Conservation (phyloP, 2,888 invertebrate species). For the Arctia plantaginis region DNA sequence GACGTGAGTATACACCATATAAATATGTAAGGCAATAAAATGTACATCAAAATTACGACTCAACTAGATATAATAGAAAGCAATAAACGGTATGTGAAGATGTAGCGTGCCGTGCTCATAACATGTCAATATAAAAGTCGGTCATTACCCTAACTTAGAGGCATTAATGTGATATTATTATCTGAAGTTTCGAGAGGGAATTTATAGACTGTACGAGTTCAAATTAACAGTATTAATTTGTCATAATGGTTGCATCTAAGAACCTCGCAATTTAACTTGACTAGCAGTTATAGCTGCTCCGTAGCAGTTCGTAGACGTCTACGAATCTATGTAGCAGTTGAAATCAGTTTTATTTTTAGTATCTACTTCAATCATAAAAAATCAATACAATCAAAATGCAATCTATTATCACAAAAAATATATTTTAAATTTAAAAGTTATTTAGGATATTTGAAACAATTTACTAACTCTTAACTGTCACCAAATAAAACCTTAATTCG, state of each 20-base stretch:
- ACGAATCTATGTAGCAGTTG: neutral
- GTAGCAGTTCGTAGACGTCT: constrained; percentile 6
- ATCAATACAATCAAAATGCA: neutral
- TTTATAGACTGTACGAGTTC: neutral
- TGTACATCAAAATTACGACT: neutral
- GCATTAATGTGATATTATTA: neutral
- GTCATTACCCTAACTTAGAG: neutral
- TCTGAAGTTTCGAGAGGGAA: neutral
- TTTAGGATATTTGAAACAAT: neutral
- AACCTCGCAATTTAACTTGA: neutral
- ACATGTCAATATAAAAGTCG: neutral
- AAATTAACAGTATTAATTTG: neutral
- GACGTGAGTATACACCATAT: neutral
- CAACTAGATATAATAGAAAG: neutral
- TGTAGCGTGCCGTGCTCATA: neutral
- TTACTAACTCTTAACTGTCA: neutral
- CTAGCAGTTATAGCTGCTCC: neutral
- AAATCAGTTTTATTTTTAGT: neutral
- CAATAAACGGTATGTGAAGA: constrained; percentile 1
- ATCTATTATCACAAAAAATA: no score
- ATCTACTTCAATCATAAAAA: neutral
- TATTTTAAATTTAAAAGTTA: no score
- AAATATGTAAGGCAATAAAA: neutral
- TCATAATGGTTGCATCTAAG: neutral
- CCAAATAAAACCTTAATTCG: neutral